Evolutionary conservation across 2,113 vertebrate genomes (phyloP), one percentile per base, ranked within the genome.

Genomic region (Rhizomys pruinosus): DNA sequence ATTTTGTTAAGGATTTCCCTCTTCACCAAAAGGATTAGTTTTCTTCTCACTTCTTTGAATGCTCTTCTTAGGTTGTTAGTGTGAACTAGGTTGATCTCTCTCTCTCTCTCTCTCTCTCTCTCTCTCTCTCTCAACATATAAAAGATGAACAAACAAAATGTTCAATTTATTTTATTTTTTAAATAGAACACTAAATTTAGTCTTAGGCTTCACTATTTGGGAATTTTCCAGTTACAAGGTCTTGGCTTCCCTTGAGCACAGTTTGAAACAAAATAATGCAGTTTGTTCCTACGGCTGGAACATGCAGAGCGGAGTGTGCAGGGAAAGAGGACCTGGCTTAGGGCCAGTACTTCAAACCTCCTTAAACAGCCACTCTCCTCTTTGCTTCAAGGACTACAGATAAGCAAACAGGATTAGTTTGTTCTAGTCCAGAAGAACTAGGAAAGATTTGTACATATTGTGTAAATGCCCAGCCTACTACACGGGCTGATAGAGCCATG

Each of bases 231-330:
- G 98, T 97, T 98, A 96, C 97, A 97, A 98, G 98, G 98, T 97
- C 98, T 97, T 98, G 98, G 98, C 98, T 98, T 97, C 94, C 89
- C 94, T 97, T 97, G 97, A 98, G 98, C 98, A 97, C 98, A 98
- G 98, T 98, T 97, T 98, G 98, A 96, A 97, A 97, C 97, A 98
- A 98, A 98, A 97, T 97, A 98, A 98, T 94, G 98, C 97, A 98
- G 97, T 97, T 98, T 97, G 98, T 97, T 98, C 98, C 97, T 97
- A 92, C 52, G 96, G 98, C 97, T 98, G 98, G 97, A 98, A 97
- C 97, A 97, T 3, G 97, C 97, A 92, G 98, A 97, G 98, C 96
- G n/a, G 97, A 97, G 98, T 57, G 93, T 95, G 97, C 97, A 97
- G 96, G 97, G 94, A 97, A 89, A 96, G 97, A 94, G 94, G 92